Evolutionary conservation across 2,888 invertebrate genomes (phyloP).

Genomic region (Cordilura impudica): DNA sequence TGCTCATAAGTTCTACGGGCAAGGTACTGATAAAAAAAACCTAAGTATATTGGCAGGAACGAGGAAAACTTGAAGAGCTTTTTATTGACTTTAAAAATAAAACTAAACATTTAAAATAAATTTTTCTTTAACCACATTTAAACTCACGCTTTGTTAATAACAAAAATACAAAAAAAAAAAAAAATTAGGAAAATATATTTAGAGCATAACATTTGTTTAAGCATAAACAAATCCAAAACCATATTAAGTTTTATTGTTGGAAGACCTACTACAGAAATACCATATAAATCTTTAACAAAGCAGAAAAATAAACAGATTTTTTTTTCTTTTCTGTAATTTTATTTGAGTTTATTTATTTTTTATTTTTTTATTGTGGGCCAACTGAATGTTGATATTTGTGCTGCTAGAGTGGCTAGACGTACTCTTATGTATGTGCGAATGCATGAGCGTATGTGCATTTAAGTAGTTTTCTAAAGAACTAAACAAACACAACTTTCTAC

Average conservation of each 20-base stretch:
- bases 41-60: no score
- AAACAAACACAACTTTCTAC: slow-evolving; percentile 38
- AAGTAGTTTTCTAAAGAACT: slow-evolving; percentile 52
- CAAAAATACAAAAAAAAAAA: no score
- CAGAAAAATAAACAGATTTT: background rate
- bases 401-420: slow-evolving; percentile 22
- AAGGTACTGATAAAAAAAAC: no score
- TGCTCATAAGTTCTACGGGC: no score
- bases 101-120: no score
- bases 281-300: background rate
- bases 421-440: background rate
- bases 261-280: background rate
- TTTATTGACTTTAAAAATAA: no score
- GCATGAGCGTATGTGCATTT: slow-evolving; percentile 22
- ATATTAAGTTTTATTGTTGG: background rate
- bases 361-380: background rate
- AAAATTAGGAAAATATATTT: slow-evolving; percentile 9
- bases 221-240: background rate
- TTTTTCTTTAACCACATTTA: no score
- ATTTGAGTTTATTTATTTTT: no score
- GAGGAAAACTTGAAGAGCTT: no score
- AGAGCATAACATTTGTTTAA: background rate
- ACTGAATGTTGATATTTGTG: slow-evolving; percentile 16
- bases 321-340: background rate
- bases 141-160: no score